phyloP scores from a whole-genome alignment of 2,797 vertebrate genomes.

The Dipus sagitta region DNA sequence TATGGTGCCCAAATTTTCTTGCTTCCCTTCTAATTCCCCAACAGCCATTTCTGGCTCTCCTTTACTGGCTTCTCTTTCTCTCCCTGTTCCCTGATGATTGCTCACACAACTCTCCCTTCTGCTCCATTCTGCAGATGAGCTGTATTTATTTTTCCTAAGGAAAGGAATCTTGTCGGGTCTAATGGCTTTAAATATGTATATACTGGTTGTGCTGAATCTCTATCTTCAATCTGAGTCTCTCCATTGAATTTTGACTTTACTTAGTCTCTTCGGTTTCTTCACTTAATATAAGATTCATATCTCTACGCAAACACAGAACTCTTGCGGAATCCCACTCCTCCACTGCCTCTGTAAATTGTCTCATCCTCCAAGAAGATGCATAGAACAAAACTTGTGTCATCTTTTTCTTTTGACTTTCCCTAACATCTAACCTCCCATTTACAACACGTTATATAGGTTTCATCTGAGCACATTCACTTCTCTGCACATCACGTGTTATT shows the following conservation, averaged over 20 bases:
- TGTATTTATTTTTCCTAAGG: not conserved
- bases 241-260: not conserved
- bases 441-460: not conserved
- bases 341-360: constrained; percentile 7
- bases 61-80: not conserved
- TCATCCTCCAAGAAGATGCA: not conserved
- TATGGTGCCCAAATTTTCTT: not conserved
- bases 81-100: not conserved
- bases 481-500: not conserved
- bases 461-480: not conserved
- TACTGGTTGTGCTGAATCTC: not conserved
- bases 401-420: not conserved
- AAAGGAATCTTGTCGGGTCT: not conserved
- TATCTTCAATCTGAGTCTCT: not conserved
- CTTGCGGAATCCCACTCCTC: not conserved
- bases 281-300: not conserved
- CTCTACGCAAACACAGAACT: not conserved
- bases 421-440: not conserved
- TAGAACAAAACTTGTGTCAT: not conserved
- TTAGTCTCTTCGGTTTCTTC: not conserved
- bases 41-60: not conserved
- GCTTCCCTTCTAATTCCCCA: not conserved
- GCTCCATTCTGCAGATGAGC: not conserved
- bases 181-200: not conserved
- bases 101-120: not conserved